Evolutionary conservation across 1,140 invertebrate species (phyloP), one percentile per base, ranked within the genome.

Genomic region (Zaprionus tsacasi): DNA sequence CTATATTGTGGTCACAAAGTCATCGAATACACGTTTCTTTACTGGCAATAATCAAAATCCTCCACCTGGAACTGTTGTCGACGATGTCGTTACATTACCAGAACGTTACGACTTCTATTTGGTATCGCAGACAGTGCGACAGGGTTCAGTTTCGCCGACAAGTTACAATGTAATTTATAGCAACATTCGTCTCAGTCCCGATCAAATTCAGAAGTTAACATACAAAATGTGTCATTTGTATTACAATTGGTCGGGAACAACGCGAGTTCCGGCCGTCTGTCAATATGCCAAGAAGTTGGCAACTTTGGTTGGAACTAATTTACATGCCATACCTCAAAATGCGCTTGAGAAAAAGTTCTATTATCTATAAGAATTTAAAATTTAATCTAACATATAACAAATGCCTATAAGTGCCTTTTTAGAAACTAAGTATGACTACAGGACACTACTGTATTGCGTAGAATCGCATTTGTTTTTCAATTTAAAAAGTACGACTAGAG

Each of bases 261-360:
- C 98, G 0, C 92, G 96, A 17, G 97, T 98, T 3, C 97, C 97
- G 2, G 97, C 97, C 1, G 96, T 96, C 0, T 97, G 96, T 73
- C 96, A 98, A 87, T 97, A 97, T 82, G 96, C 97, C 6, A 97
- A 98, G 78, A 98, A 98, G 87, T 87, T 98, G 67, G 97, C 97
- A 0, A 98, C 96, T 72, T 92, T 98, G 2, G 95, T 96, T 3
- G 96, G 96, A 0, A 95, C 97, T 71, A 94, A 93, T 63, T 92
- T 97, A 6, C 95, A 96, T 76, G 91, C 94, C 45, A 85, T 93
- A n/a, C 95, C 96, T 0, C 81, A 91, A 33, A 78, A 82, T 57
- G 77, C 80, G 2, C 88, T 95, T 1, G 93, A 93, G 48, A 93
- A 93, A 36, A 78, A 94, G 13, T 87, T 95, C 0, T 95, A 94